A percentile compares a stretch with the other conserved stretches of the same genome.
Evolutionary conservation across 2,113 vertebrate species (phyloP).

Genomic region (Zosterops lateralis): DNA sequence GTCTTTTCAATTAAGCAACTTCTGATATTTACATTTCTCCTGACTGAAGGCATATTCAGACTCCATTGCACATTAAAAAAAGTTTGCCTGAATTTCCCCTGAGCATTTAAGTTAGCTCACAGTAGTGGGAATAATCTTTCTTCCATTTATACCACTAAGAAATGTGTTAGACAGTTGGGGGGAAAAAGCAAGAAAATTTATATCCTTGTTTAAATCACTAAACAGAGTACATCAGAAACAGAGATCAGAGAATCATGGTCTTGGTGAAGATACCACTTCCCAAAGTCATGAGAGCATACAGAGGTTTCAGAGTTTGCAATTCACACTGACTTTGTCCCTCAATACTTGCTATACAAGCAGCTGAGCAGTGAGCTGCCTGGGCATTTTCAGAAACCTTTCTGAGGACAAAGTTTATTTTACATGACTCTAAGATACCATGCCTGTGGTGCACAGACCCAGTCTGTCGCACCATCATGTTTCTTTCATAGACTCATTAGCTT

Average conservation of each 20-base stretch:
- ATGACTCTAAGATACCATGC: background rate
- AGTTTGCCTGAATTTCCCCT: background rate
- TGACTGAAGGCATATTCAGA: constrained; percentile 10
- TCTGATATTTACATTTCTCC: constrained; percentile 56
- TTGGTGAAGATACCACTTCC: background rate
- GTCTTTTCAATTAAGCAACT: constrained; percentile 37
- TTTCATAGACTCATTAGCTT: background rate
- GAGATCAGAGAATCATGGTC: background rate
- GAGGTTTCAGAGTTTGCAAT: background rate
- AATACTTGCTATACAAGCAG: accelerated
- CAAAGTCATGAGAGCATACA: background rate
- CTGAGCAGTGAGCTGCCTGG: background rate
- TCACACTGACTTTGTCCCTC: background rate
- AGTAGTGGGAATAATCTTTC: background rate
- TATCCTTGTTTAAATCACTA: background rate
- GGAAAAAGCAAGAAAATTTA: background rate
- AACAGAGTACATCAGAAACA: background rate
- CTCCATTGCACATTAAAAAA: background rate
- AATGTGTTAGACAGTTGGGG: background rate
- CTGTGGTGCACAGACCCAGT: background rate
- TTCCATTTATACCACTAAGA: background rate
- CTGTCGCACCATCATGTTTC: background rate
- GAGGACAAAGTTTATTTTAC: background rate
- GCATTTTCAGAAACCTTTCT: background rate
- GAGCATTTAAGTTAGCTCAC: background rate